Conservation (phyloP, 64 coral and sea anemone genomes). For the Cladopsammia gracilis region DNA sequence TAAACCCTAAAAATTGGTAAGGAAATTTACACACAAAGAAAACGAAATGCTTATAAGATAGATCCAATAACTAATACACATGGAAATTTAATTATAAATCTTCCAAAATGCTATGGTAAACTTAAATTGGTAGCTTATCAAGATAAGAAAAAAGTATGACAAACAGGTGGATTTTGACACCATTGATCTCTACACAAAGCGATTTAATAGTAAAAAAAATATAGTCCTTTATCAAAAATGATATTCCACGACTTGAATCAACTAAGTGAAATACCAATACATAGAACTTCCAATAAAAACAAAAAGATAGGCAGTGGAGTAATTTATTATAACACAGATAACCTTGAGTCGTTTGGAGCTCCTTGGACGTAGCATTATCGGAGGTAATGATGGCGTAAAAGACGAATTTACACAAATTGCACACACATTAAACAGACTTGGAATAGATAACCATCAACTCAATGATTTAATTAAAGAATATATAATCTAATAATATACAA, state of each 20-base stretch:
- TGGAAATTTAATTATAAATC: not conserved
- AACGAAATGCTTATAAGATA: constrained; percentile 55
- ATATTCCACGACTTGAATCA: no score
- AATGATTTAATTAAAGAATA: not conserved
- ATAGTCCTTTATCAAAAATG: no score
- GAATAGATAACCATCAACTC: not conserved
- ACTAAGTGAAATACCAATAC: no score
- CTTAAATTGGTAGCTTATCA: constrained; percentile 25
- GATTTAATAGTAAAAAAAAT: no score
- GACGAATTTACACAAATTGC: not conserved
- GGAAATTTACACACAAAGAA: constrained; percentile 19
- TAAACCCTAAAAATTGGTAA: not conserved
- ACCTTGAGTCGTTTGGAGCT: constrained; percentile 6
- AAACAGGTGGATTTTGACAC: no score
- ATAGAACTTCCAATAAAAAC: no score
- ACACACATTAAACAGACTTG: not conserved
- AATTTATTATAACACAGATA: not conserved
- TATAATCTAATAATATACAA: not conserved
- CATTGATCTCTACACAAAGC: no score
- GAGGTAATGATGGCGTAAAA: not conserved
- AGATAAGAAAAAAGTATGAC: not conserved
- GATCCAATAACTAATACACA: not conserved
- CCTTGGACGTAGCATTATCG: not conserved
- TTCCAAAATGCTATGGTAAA: not conserved
- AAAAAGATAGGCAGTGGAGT: no score